Evolutionary conservation across 92 coral and sea anemone genomes (phyloP).

Genomic region (Virgularia gustaviana): DNA sequence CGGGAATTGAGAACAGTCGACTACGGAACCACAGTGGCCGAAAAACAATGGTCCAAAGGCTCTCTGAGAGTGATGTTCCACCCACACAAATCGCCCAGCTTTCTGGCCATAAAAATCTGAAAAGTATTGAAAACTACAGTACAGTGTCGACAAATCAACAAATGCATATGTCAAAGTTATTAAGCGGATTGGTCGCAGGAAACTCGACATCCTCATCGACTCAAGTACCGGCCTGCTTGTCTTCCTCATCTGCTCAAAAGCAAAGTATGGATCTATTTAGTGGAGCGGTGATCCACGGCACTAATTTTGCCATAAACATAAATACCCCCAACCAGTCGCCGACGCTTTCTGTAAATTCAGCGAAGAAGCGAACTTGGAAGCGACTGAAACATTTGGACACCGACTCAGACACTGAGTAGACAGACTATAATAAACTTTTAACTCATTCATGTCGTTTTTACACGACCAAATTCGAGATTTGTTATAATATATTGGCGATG

Average conservation of each 20-base stretch:
- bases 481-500: too few species aligned
- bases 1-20: neutral
- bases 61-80: neutral
- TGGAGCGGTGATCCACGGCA: neutral
- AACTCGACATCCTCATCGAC: too few species aligned
- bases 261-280: too few species aligned
- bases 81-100: neutral
- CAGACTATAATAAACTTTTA: too few species aligned
- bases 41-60: neutral
- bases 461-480: too few species aligned
- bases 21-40: constrained; percentile 11
- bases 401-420: too few species aligned
- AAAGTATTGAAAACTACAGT: constrained; percentile 18
- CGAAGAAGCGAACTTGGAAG: too few species aligned
- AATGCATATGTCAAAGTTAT: neutral
- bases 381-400: too few species aligned
- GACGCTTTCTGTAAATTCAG: too few species aligned
- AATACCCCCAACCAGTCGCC: constrained; percentile 3
- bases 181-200: constrained; percentile 9
- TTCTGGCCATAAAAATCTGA: neutral
- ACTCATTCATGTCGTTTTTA: too few species aligned
- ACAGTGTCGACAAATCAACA: constrained; percentile 2
- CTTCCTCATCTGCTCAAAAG: too few species aligned
- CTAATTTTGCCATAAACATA: neutral
- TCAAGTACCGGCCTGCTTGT: too few species aligned